phyloP scores from a whole-genome alignment of 2,888 invertebrate genomes.

The Mesorhabditis spiculigera region DNA sequence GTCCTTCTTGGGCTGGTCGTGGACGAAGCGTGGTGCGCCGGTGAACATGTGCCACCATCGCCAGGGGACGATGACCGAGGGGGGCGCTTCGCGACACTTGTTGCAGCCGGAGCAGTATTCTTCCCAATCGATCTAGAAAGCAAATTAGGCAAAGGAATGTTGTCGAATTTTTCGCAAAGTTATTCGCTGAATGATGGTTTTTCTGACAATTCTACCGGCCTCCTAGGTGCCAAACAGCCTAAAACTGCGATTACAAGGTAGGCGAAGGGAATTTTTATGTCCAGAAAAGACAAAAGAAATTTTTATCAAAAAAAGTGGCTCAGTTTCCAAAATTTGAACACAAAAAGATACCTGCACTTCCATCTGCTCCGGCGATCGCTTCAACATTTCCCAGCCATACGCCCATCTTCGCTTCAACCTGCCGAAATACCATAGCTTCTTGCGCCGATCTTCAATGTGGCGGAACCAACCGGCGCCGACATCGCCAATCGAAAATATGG shows the following conservation, averaged over 20 bases:
- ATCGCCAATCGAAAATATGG: slow-evolving; percentile 34
- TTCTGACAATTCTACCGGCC: too few species aligned
- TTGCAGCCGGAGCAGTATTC: slow-evolving; percentile 48
- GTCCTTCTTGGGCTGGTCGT: slow-evolving; percentile 22
- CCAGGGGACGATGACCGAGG: slow-evolving; percentile 21
- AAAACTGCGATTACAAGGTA: too few species aligned
- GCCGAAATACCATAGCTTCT: slow-evolving; percentile 53
- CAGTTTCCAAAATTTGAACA: neutral
- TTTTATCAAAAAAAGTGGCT: neutral
- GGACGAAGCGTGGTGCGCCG: slow-evolving; percentile 30
- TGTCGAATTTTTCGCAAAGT: too few species aligned
- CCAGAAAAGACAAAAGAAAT: slow-evolving; percentile 8
- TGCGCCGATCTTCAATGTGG: slow-evolving; percentile 47
- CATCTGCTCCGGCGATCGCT: slow-evolving; percentile 35
- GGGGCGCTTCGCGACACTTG: slow-evolving; percentile 34
- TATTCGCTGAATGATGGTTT: too few species aligned
- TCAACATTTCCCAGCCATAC: slow-evolving; percentile 54
- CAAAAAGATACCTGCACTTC: slow-evolving; percentile 11
- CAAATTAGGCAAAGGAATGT: too few species aligned
- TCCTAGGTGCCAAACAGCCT: too few species aligned
- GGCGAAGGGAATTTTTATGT: too few species aligned
- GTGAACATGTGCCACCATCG: slow-evolving; percentile 44
- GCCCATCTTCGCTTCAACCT: slow-evolving; percentile 40
- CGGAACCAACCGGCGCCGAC: slow-evolving; percentile 51
- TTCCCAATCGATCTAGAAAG: slow-evolving; percentile 27